phyloP scores from a whole-genome alignment of 2,888 invertebrate genomes.

The Nemoura dubitans region DNA sequence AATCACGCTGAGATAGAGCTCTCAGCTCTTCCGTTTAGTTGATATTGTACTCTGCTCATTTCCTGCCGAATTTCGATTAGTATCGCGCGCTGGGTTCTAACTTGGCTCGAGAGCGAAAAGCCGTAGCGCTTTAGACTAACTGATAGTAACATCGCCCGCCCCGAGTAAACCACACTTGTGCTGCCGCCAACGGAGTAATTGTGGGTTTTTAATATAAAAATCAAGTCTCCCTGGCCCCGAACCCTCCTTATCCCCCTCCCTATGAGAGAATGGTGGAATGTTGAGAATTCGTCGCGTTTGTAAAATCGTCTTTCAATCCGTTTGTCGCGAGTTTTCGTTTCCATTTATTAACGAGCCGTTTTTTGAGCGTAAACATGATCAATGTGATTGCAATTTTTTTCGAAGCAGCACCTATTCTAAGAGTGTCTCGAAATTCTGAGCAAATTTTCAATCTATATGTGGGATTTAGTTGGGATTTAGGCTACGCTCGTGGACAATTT shows the following conservation, averaged over 20 bases:
- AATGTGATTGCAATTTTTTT: not conserved
- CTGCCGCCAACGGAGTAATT: not conserved
- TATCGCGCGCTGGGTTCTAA: slow-evolving; percentile 17
- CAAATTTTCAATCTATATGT: not conserved
- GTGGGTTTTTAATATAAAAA: slow-evolving; percentile 16
- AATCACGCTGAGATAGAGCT: not conserved
- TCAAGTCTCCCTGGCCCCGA: not conserved
- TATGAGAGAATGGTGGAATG: not conserved
- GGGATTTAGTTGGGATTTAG: not conserved
- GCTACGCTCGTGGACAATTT: not conserved
- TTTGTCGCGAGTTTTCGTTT: not conserved
- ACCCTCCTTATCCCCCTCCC: not conserved
- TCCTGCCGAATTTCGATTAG: slow-evolving; percentile 16
- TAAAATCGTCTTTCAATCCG: not conserved
- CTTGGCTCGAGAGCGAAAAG: slow-evolving; percentile 16
- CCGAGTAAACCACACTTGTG: not conserved
- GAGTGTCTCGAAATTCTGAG: not conserved
- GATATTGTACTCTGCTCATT: slow-evolving; percentile 25
- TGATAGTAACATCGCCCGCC: not conserved
- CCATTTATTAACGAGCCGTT: not conserved
- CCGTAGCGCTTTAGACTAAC: not conserved
- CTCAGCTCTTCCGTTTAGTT: not conserved
- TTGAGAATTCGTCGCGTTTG: not conserved
- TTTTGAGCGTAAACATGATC: not conserved
- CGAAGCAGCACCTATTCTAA: not conserved